These are phyloP conservation scores for Moxostoma hubbsi DNA, from an alignment of 2,797 vertebrate genomes.

Conservation along the genomic window DNA sequence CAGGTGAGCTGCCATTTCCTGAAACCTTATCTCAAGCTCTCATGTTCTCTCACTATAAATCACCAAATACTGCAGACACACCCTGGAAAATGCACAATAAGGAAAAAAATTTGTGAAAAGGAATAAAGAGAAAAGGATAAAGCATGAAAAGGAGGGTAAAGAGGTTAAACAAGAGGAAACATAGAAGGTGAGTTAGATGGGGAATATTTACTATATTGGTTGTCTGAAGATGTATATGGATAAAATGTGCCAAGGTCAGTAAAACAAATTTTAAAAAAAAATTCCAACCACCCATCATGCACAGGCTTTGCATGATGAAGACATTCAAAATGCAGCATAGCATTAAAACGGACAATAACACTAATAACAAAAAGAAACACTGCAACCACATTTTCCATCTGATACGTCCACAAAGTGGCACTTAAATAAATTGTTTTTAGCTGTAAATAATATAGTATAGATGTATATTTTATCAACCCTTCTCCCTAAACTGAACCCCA, in stretches of 20 bases:
- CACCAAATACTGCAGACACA: conserved; percentile 32
- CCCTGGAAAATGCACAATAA: conserved; percentile 21
- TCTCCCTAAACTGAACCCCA: too few species aligned
- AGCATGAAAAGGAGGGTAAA: neutral
- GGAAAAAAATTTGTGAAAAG: neutral
- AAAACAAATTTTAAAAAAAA: neutral
- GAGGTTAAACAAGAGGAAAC: neutral
- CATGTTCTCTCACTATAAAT: conserved; percentile 29
- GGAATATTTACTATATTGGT: neutral
- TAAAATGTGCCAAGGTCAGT: neutral
- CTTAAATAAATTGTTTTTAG: too few species aligned
- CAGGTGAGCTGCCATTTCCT: conserved; percentile 32
- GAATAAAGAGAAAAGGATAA: conserved; percentile 5
- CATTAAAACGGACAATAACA: too few species aligned
- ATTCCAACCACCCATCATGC: too few species aligned
- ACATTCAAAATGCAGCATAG: too few species aligned
- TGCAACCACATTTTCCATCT: too few species aligned
- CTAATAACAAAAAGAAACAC: too few species aligned
- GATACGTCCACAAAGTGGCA: too few species aligned
- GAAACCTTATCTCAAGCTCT: conserved; percentile 37
- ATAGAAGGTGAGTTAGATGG: neutral
- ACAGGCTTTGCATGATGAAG: too few species aligned
- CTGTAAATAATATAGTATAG: too few species aligned
- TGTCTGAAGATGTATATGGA: neutral
- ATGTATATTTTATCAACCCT: too few species aligned